Evolutionary conservation across 1,140 invertebrate genomes (phyloP), one percentile per base, ranked within the genome.

Genomic region (Danaus plexippus): DNA sequence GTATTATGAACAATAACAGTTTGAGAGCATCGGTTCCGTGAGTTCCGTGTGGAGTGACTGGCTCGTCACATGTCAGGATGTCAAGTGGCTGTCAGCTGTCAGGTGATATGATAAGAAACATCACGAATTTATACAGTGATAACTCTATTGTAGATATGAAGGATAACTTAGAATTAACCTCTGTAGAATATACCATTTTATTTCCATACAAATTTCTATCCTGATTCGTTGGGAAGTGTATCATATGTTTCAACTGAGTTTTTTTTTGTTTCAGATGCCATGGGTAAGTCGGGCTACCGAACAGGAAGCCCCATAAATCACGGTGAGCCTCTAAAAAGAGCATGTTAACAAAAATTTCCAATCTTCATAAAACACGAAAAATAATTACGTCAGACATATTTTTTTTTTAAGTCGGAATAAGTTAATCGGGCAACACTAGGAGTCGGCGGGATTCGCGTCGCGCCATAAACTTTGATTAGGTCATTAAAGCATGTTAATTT

Each of bases 221-320:
- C 22, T 32, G 22, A 32, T 32, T 32, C 22, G 22, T 32, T 32
- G 0, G 22, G 22, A 32, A 32, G 22, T 6, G 22, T 32, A 32
- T 32, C 22, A 32, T 32, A 32, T 32, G 22, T 32, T 4, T 32
- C 7, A 32, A 32, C 22, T 15, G 22, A 7, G 22, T 32, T 59
- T 75, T 70, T 80, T 76, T 60, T 89, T 90, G 88, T 90, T 90
- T 66, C 89, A 90, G 89, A 90, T 88, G 89, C 89, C 71, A 90
- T 90, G 88, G 89, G 89, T 90, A 88, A 90, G 89, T 88, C 50
- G 50, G 44, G 47, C 49, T 54, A 67, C 57, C 67, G 64, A 74
- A 56, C 61, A 71, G 73, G 73, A 73, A 77, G 66, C 61, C 32
- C 48, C 73, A 69, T 84, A 86, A 86, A 83, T 84, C 78, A 84